Evolutionary conservation across 2,797 vertebrate genomes (phyloP), one percentile per base, ranked within the genome.

Genomic region (Bradypodion ventrale): DNA sequence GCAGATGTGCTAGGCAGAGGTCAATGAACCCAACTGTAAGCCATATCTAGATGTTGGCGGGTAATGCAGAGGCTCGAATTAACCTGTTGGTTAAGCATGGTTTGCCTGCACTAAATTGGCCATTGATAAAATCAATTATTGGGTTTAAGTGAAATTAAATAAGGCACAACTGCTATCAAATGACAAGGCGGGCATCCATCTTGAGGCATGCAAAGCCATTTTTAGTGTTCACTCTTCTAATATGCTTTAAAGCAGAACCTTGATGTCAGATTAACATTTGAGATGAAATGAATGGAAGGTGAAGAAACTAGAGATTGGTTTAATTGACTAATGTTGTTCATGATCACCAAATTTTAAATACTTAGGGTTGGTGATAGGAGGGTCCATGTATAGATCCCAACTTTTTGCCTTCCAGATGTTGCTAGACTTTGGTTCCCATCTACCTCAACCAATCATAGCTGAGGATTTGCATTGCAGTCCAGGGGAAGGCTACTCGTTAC

Each of bases 81-180:
- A 90, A 81, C 0, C 0, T 65, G 75, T 62, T 80, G 74, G 66
- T 84, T 87, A 72, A 89, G 83, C 88, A 75, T 77, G 75, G 85
- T 90, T 94, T 90, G 93, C 89, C 89, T 88, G 87, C 81, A 90
- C 59, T 92, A 87, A 77, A 89, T 94, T 93, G 91, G 82, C 87
- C 90, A 93, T 83, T 86, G 92, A 88, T 81, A 75, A 78, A 88
- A 85, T 91, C 89, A 94, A 90, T 94, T 94, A 91, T 92, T 89
- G 88, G 87, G 88, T 87, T 93, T 93, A 90, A 92, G 92, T 88
- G 86, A 94, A 93, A 93, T 94, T 90, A 88, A 93, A 93, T 90
- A 89, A 88, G 82, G 89, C 89, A 92, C 89, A 86, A 91, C 86
- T 83, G 70, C 83, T 90, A 83, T 89, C 89, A 93, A 92, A 91